Evolutionary conservation across 2,113 vertebrate genomes (phyloP), one percentile per base, ranked within the genome.

Genomic region (Strigops habroptila): DNA sequence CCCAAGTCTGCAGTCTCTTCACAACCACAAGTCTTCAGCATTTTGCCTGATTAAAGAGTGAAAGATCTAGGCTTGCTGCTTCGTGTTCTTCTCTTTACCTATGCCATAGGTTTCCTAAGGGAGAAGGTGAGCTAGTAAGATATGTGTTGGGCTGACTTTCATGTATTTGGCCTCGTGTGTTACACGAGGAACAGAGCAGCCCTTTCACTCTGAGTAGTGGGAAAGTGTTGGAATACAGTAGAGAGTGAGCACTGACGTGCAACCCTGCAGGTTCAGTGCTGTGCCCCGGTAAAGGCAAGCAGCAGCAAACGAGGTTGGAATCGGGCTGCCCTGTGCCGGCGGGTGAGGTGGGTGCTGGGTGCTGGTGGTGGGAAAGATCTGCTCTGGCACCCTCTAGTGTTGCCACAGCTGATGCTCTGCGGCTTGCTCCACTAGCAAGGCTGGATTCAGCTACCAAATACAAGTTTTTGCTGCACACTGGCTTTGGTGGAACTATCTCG

Each of bases 311-410:
- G 49, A 39, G 10, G 8, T 23, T 35, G 63, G 52, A 71, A 41
- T 28, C 0, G 0, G 43, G 39, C 39, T 28, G 43, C 52, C 10
- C 30, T 21, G 30, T 18, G 60, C 18, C 1, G 1, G 31, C 37
- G 83, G 12, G 8, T 22, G 27, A 22, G 33, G 7, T 4, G 60
- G 28, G 6, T 27, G 77, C 79, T 4, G 60, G 37, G 3, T 28
- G 59, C 82, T 33, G 68, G 6, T 1, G 23, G 49, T 31, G 55
- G 68, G 17, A 86, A 63, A 82, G 28, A 24, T 57, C 77, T 33
- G 43, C 86, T 94, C 93, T 96, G 92, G 92, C 93, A 92, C 93
- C 95, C 91, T 84, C 95, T 95, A 96, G 92, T 62, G 88, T 77
- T 93, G 51, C 48, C 81, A 12, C 46, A 71, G 60, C 55, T 43